Evolutionary conservation across 2,888 invertebrate species (phyloP), one percentile per base, ranked within the genome.

Genomic region (Catocala fraxini): DNA sequence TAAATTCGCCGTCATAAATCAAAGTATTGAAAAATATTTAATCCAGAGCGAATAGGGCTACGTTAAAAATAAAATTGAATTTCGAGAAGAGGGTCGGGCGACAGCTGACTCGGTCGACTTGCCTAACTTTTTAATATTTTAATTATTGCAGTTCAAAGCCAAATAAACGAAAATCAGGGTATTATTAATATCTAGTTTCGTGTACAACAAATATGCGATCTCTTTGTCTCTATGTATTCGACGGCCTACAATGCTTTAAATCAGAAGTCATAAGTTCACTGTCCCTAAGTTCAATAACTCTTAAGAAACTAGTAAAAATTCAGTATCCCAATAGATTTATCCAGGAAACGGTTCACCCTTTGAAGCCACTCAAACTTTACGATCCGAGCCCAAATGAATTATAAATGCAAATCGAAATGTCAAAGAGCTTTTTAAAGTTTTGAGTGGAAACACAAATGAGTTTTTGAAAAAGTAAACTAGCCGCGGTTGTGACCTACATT

Each of bases 401-500:
- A 77, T 67, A 64, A 72, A 73, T 75, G 57, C 52, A 73, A 76
- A 80, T 80, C 65, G 61, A 70, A 77, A 75, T 69, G 58, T 73
- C 65, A 73, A 73, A 65, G 56, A 45, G 63, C 43, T 62, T 57
- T 39, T 54, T 61, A 46, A 72, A 66, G 65, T 65, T 63, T 39
- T 61, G 65, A 74, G 59, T 59, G 43, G 53, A 63, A 70, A 68
- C 59, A 59, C 55, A 65, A 68, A 63, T 61, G 39, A 64, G 59
- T 55, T 57, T 66, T 58, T 65, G 59, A 55, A 69, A 65, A 63
- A 68, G 68, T 66, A 67, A 73, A 79, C 70, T 70, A 73, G 65
- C 63, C n/a, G 56, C 60, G 54, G 55, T 70, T 63, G 65, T 74
- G 79, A 77, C 80, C 82, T 70, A 83, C 69, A 85, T 85, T 75